These are phyloP conservation scores for Scaptomyza cyrtandrae DNA, from an alignment of 2,888 invertebrate species.

Conservation along the genomic window DNA sequence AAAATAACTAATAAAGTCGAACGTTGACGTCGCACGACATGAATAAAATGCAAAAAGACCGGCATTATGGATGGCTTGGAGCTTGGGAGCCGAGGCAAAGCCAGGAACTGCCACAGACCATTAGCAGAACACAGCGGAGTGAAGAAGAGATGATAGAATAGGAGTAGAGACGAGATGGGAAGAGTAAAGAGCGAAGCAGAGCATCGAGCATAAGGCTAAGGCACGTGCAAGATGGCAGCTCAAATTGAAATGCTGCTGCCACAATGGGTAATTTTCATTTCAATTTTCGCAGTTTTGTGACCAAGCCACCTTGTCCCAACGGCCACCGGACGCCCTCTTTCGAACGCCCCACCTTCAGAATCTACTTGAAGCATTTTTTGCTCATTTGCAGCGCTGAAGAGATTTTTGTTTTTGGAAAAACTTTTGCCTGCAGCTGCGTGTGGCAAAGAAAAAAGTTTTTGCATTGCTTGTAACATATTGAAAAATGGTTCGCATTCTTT, in stretches of 20 bases:
- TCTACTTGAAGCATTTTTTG: slow-evolving; percentile 45
- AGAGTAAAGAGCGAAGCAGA: slow-evolving; percentile 4
- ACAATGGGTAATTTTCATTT: slow-evolving; percentile 81
- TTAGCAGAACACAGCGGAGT: slow-evolving; percentile 34
- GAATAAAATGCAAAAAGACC: slow-evolving; percentile 62
- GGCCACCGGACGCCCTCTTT: not conserved
- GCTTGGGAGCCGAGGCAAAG: slow-evolving; percentile 5
- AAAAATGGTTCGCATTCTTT: slow-evolving; percentile 50
- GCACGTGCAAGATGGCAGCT: slow-evolving; percentile 73
- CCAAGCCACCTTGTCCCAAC: slow-evolving; percentile 5
- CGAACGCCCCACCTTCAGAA: not conserved
- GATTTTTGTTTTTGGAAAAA: slow-evolving; percentile 50
- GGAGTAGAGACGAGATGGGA: not conserved
- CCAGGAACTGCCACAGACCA: slow-evolving; percentile 42
- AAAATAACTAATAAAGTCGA: slow-evolving; percentile 83
- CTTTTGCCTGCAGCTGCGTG: slow-evolving; percentile 65
- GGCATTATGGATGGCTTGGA: slow-evolving; percentile 14
- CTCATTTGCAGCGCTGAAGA: slow-evolving; percentile 61
- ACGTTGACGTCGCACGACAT: slow-evolving; percentile 64
- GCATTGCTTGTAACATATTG: slow-evolving; percentile 51
- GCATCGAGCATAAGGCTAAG: slow-evolving; percentile 36
- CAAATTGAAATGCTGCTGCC: slow-evolving; percentile 71
- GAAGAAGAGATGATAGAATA: too few relatives aligned
- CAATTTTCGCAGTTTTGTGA: slow-evolving; percentile 72
- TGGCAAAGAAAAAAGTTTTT: slow-evolving; percentile 33